Evolutionary conservation across 1,140 invertebrate species (phyloP).

Genomic region (Lysiphlebus fabarum): DNA sequence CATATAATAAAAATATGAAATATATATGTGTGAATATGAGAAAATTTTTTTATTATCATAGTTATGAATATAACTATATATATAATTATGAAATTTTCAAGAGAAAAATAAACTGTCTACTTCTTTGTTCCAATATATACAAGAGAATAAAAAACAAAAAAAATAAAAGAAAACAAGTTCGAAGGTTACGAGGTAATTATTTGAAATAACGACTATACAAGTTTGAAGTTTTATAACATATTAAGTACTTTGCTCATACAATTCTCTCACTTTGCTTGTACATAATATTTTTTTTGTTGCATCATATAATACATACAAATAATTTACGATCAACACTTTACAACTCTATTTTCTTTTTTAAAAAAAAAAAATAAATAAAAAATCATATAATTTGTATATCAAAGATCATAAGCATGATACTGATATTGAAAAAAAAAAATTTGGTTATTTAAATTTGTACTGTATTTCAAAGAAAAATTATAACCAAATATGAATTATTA

Average conservation of each 20-base stretch:
- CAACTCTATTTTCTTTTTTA: constrained; percentile 18
- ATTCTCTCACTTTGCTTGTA: no score
- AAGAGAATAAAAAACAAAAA: background rate
- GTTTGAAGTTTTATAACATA: background rate
- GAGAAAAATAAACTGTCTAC: constrained; percentile 21
- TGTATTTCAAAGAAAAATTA: no score
- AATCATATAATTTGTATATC: background rate
- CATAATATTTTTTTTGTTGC: background rate
- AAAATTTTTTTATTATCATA: background rate
- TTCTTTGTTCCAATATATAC: constrained; percentile 36
- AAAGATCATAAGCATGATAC: background rate
- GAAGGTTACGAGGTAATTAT: constrained; percentile 39
- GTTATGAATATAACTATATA: background rate
- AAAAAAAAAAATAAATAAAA: constrained; percentile 5
- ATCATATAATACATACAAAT: constrained; percentile 10
- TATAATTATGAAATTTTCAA: constrained; percentile 6
- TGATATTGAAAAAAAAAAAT: no score
- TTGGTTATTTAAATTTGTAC: no score
- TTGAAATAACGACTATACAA: constrained; percentile 32
- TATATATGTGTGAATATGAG: constrained; percentile 5
- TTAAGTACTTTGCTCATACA: no score
- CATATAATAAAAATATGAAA: background rate
- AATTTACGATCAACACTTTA: constrained; percentile 19
- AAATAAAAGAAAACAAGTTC: constrained; percentile 30
- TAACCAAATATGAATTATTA: no score